Conservation (phyloP, 2,113 vertebrate species). For the Chloebia gouldiae region DNA sequence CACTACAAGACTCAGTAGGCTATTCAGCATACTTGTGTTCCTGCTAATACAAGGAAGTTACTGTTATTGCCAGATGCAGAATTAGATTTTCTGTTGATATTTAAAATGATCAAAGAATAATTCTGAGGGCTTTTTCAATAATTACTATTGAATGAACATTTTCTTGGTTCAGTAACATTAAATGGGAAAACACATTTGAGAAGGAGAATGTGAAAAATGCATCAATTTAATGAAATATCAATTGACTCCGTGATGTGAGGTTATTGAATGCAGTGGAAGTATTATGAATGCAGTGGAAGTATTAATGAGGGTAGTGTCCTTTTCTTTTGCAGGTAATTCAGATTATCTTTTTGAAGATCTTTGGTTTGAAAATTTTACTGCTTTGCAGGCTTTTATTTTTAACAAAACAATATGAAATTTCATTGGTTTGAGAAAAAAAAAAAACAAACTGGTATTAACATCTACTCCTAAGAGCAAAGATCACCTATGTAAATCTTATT, state of each 20-base stretch:
- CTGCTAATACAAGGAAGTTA: neutral
- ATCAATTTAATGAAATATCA: conserved; percentile 40
- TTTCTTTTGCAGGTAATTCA: conserved; percentile 31
- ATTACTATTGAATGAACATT: conserved; percentile 14
- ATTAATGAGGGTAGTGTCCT: conserved; percentile 17
- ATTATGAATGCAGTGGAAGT: neutral
- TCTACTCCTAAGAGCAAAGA: neutral
- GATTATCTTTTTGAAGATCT: conserved; percentile 14
- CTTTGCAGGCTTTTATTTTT: neutral
- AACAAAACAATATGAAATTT: neutral
- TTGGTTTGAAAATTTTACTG: neutral
- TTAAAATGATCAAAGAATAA: conserved; percentile 49
- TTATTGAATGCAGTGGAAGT: neutral
- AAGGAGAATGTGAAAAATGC: neutral
- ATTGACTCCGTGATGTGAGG: conserved; percentile 9
- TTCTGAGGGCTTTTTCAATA: conserved; percentile 32
- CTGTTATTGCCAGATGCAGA: neutral
- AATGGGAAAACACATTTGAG: neutral
- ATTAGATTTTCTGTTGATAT: neutral
- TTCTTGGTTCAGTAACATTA: conserved; percentile 8
- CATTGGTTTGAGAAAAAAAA: neutral
- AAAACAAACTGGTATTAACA: neutral
- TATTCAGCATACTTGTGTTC: neutral
- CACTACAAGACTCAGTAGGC: neutral
- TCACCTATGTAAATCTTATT: neutral